A percentile compares a stretch with the other conserved stretches of the same genome.
These are phyloP conservation scores for Brachionus calyciflorus DNA, from an alignment of 1,140 invertebrate genomes.

Conservation along the genomic window DNA sequence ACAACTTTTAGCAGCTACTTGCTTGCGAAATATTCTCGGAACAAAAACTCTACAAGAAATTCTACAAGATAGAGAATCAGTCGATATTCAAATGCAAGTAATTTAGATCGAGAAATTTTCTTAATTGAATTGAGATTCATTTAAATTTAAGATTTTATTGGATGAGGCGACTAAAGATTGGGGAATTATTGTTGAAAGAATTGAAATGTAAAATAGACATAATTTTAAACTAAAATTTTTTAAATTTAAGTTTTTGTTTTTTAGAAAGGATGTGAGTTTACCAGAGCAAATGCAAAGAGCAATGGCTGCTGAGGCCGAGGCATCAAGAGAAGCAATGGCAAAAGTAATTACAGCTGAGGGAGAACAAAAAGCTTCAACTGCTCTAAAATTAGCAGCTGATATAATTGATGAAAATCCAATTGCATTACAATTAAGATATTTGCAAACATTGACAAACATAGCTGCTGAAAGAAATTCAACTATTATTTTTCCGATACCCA, in stretches of 20 bases:
- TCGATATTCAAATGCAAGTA: constrained; percentile 46
- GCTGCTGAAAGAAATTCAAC: constrained; percentile 96
- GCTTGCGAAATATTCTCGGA: constrained; percentile 48
- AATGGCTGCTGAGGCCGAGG: constrained; percentile 58
- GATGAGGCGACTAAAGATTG: constrained; percentile 33
- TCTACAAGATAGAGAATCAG: constrained; percentile 46
- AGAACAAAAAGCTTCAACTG: constrained; percentile 45
- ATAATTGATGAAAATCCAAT: constrained; percentile 64
- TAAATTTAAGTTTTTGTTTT: background rate
- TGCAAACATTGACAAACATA: constrained; percentile 85
- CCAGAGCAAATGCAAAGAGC: constrained; percentile 54
- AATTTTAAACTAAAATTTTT: background rate
- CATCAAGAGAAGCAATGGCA: constrained; percentile 54
- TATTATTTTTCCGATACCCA: constrained; percentile 91
- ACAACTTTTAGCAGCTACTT: constrained; percentile 48
- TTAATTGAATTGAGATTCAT: background rate
- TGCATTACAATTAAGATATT: constrained; percentile 74
- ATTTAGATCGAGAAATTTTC: background rate
- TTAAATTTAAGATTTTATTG: constrained; percentile 17
- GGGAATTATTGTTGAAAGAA: constrained; percentile 34
- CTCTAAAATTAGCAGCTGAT: constrained; percentile 44
- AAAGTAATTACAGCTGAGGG: constrained; percentile 51
- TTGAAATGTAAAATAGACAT: constrained; percentile 33
- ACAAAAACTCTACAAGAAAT: constrained; percentile 48
- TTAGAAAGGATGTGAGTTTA: constrained; percentile 51